phyloP scores from a whole-genome alignment of 2,113 vertebrate genomes.

The Oryzias melastigma region DNA sequence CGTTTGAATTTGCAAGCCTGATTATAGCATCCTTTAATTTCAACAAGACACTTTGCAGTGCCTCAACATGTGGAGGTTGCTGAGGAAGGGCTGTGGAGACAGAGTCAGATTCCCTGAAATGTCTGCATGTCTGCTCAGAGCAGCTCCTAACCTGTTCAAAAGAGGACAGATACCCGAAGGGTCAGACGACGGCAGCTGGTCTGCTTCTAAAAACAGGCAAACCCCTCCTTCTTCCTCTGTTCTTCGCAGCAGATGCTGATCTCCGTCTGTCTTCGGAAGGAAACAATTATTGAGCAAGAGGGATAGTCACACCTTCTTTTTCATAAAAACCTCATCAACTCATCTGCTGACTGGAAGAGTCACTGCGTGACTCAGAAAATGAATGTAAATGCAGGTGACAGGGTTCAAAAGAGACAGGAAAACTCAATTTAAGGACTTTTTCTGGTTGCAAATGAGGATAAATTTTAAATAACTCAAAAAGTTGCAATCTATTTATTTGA shows the following conservation, averaged over 20 bases:
- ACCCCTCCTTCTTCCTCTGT: slow-evolving; percentile 29
- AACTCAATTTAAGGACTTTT: slow-evolving; percentile 23
- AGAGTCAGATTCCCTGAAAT: slow-evolving; percentile 43
- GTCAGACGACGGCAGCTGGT: slow-evolving; percentile 54
- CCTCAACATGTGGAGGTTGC: slow-evolving; percentile 21
- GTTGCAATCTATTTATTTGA: no score
- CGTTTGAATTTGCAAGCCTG: no score
- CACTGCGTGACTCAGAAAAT: slow-evolving; percentile 49
- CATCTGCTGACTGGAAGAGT: slow-evolving; percentile 60
- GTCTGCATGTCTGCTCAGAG: slow-evolving; percentile 38
- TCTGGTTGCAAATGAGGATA: no score
- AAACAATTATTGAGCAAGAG: slow-evolving; percentile 73
- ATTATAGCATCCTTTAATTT: background rate
- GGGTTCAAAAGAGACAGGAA: slow-evolving; percentile 21
- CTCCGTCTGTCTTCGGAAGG: slow-evolving; percentile 58
- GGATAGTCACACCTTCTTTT: slow-evolving; percentile 56
- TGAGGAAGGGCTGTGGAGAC: slow-evolving; percentile 28
- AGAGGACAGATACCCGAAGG: slow-evolving; percentile 61
- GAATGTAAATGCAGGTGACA: slow-evolving; percentile 40
- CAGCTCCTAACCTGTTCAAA: slow-evolving; percentile 63
- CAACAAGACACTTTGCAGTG: background rate
- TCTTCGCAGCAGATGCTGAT: slow-evolving; percentile 64
- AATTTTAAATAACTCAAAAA: no score
- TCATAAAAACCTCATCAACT: slow-evolving; percentile 62
- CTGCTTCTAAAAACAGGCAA: slow-evolving; percentile 68